Evolutionary conservation across 2,797 vertebrate species (phyloP), one percentile per base, ranked within the genome.

Genomic region (Falco cherrug): DNA sequence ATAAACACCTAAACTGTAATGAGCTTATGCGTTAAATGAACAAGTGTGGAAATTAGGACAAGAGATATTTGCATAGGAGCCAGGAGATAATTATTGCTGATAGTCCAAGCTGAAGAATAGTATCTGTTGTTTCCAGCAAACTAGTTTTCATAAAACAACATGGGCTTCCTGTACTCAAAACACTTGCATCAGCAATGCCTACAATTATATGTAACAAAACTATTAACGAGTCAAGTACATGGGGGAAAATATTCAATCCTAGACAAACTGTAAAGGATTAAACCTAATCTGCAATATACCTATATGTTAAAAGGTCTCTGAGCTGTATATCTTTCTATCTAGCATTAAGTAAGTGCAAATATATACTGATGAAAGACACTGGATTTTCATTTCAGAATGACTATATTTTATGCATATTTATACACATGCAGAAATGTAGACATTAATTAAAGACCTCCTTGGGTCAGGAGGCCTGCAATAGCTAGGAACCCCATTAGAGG

Each of bases 51-150:
- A 96, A 96, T 93, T 75, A 93, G 92, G 82, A 79, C 92, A 90
- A 33, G 60, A 94, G 88, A 69, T 95, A 96, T 94, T 93, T 95
- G 84, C 89, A 70, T 69, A 74, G 84, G 39, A 92, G 89, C 79
- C 83, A 95, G 77, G 57, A 94, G 82, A 94, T 95, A 78, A 93
- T 95, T 92, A 84, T 9, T 95, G 73, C 48, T 87, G 84, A 86
- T 90, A 86, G 86, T 60, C 84, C 70, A 92, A 93, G 39, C 54
- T 76, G 75, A 95, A 96, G 91, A 93, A 96, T 47, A 91, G 77
- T 29, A 83, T 57, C 85, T 69, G 95, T 93, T 97, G 96, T 97
- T 96, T 87, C 56, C 63, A 93, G 51, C 68, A 87, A 95, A 83
- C 54, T 81, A 82, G 61, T 89, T 95, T 95, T 70, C 48, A 79